Conservation (phyloP, 2,888 invertebrate genomes). For the Dasypogon diadema region DNA sequence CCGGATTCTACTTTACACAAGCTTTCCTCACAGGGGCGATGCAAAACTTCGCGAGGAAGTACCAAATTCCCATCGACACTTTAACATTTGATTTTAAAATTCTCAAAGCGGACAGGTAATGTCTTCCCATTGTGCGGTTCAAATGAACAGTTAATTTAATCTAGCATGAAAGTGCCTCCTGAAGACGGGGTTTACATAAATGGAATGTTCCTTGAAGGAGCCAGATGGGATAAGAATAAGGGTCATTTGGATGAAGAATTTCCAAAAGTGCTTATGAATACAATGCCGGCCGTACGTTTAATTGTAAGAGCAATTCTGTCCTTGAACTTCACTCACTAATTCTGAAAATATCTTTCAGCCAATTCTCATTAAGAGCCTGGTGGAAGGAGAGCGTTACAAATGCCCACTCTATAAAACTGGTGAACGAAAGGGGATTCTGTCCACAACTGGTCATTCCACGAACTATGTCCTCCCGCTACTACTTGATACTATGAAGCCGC, state of each 20-base stretch:
- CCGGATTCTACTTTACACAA: conserved; percentile 93
- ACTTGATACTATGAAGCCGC: conserved; percentile 74
- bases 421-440: conserved; percentile 79
- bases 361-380: no score
- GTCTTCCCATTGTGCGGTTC: conserved; percentile 52
- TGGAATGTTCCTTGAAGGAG: conserved; percentile 87
- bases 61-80: conserved; percentile 88
- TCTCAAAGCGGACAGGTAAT: conserved; percentile 69
- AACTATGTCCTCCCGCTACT: conserved; percentile 85
- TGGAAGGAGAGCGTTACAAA: conserved; percentile 69
- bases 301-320: no score
- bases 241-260: conserved; percentile 81
- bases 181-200: conserved; percentile 77
- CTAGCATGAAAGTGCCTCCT: conserved; percentile 64
- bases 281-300: conserved; percentile 88
- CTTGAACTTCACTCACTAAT: no score
- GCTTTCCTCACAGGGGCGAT: conserved; percentile 91
- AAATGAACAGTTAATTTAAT: no score
- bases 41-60: conserved; percentile 90
- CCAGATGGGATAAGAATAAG: conserved; percentile 83
- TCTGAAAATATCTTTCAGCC: no score
- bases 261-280: conserved; percentile 86
- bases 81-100: conserved; percentile 82
- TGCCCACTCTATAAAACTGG: conserved; percentile 85
- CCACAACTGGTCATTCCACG: conserved; percentile 86